A percentile compares a stretch with the other conserved stretches of the same genome.
Conservation (phyloP, 2,797 vertebrate genomes). For the Streptopelia turtur region DNA sequence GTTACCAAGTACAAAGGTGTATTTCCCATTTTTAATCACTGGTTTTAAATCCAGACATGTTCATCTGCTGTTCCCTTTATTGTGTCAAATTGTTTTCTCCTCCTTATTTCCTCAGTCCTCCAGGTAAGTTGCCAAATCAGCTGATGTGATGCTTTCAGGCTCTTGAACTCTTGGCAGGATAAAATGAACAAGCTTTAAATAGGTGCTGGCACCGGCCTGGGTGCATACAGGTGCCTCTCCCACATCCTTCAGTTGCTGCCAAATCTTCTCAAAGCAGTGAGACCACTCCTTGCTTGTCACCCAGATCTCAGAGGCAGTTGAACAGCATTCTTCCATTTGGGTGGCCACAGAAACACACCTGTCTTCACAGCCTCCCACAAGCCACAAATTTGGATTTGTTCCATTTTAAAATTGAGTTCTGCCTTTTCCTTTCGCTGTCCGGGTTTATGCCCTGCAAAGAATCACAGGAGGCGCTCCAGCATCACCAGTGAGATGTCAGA, state of each 20-base stretch:
- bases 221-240: neutral
- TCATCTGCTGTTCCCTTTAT: neutral
- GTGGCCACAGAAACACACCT: neutral
- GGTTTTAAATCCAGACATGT: neutral
- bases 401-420: neutral
- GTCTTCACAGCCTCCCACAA: neutral
- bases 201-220: neutral
- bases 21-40: neutral
- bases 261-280: neutral
- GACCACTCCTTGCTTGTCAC: neutral
- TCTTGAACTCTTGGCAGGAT: neutral
- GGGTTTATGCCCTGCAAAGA: neutral
- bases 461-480: neutral
- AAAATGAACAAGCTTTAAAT: neutral
- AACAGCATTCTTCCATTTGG: neutral
- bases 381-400: neutral
- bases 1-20: neutral
- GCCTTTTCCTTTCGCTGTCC: neutral
- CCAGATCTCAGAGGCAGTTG: neutral
- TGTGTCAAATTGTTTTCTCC: neutral
- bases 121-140: neutral
- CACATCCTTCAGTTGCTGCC: neutral
- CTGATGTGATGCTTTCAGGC: neutral
- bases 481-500: neutral
- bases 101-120: neutral